phyloP scores from a whole-genome alignment of 2,113 vertebrate genomes.

The Cariama cristata region DNA sequence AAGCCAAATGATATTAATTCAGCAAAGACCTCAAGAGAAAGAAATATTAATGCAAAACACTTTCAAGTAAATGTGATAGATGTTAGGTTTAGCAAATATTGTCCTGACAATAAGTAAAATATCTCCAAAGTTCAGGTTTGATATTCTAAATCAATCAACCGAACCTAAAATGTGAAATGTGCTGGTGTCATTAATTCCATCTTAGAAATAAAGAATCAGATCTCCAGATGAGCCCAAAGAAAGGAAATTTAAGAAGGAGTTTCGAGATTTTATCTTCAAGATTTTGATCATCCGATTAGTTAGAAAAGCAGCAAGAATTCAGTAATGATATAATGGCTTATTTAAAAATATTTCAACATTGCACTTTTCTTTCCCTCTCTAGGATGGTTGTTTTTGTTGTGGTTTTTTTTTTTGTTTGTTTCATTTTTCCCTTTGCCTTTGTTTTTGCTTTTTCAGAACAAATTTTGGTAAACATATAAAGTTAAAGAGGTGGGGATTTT shows the following conservation, averaged over 20 bases:
- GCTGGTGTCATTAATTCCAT: not conserved
- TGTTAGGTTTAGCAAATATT: not conserved
- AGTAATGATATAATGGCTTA: not conserved
- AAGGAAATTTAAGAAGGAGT: not conserved
- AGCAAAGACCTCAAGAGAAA: not conserved
- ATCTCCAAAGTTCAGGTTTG: not conserved
- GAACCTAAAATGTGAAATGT: not conserved
- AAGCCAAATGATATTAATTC: not conserved
- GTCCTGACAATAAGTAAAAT: not conserved
- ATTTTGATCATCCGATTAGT: not conserved
- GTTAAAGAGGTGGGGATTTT: rapidly evolving
- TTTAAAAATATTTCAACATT: not conserved
- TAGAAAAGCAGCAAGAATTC: not conserved
- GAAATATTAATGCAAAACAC: not conserved
- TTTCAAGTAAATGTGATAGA: not conserved
- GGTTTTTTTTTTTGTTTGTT: not conserved
- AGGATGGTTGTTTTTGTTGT: rapidly evolving
- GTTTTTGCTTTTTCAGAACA: not conserved
- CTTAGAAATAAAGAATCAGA: not conserved
- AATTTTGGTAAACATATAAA: not conserved
- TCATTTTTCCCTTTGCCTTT: not conserved
- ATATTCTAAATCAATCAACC: not conserved
- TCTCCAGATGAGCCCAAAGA: not conserved
- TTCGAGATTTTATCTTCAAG: not conserved
- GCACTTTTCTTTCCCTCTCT: not conserved